Base-by-base conservation (phyloP, 2,113 vertebrate genomes). In the Donacobius atricapilla region DNA sequence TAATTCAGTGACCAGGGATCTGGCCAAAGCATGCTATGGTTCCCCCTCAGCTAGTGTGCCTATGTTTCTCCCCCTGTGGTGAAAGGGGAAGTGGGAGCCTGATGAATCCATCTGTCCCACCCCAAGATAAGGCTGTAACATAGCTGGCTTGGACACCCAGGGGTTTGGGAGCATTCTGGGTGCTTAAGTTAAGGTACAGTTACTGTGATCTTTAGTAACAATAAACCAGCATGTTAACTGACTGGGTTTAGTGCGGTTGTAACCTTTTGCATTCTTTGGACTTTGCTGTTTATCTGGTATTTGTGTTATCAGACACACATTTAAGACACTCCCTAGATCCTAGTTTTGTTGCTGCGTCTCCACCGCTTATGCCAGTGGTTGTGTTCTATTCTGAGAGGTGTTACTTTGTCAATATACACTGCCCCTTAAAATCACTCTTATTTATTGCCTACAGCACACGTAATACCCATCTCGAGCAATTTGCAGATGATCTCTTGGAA, bases 391-490 rank as follows among this genome's bases (percentile, higher is more conserved):
- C 61, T 85, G 76, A 76, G 87, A 93, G 57, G 71, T 72, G 84
- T 89, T 78, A 81, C 68, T 89, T 82, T 76, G 81, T 95, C 73
- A 71, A 42, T 93, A 54, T 61, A 84, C 61, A 25, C 48, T 56
- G 81, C 33, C 42, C 45, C 70, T 89, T 84, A 72, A 89, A 94
- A 94, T 77, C 61, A 83, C 73, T 65, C 91, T 92, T 75, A 44
- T 79, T 92, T 96, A 94, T 82, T 94, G 89, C 84, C 73, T 79
- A 11, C 37, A 79, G 66, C 50, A 60, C 37, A 56, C 61, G 33
- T 37, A 81, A 92, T 51, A 89, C 57, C 42, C 51, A 48, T 39
- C 81, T 76, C 45, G 2, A 83, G 81, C 64, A 61, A 85, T 95
- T 72, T 90, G 70, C 89, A 94, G 87, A 83, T 83, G 65, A 87